Evolutionary conservation across 1,140 invertebrate species (phyloP).

Genomic region (Temnothorax curvispinosus): DNA sequence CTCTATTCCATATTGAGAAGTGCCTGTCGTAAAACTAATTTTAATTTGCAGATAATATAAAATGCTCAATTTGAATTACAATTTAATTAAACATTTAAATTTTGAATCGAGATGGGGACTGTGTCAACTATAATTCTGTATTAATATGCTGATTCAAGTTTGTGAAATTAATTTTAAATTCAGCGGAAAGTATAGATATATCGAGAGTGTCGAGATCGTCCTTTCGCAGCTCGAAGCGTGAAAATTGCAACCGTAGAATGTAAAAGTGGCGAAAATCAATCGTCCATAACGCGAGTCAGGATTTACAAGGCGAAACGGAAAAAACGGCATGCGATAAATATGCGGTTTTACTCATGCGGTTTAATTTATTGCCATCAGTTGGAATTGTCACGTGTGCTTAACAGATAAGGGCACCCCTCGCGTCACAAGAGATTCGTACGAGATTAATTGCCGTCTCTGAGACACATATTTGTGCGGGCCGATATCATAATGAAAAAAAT

Average conservation of each 20-base stretch:
- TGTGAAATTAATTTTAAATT: not conserved
- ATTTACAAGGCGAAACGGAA: constrained; percentile 23
- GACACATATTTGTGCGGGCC: not conserved
- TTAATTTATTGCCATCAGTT: constrained; percentile 27
- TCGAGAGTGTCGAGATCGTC: not conserved
- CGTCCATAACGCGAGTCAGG: constrained; percentile 3
- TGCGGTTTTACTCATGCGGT: not conserved
- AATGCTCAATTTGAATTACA: not conserved
- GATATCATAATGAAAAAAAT: not conserved
- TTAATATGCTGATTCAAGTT: not conserved
- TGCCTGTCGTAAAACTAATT: not conserved
- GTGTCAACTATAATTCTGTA: not conserved
- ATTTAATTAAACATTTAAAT: not conserved
- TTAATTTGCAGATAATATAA: not conserved
- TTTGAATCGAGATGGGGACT: not conserved
- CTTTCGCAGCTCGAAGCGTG: not conserved
- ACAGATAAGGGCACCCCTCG: constrained; percentile 14
- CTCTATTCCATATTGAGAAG: not conserved
- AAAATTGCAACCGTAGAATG: constrained; percentile 20
- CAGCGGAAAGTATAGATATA: not conserved
- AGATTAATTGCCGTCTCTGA: constrained; percentile 8
- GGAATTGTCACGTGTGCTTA: constrained; percentile 27
- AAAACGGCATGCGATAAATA: constrained; percentile 30
- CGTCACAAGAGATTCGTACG: not conserved
- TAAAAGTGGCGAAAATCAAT: constrained; percentile 20